Conservation (phyloP, 2,888 invertebrate genomes). For the Oxytorus armatus region DNA sequence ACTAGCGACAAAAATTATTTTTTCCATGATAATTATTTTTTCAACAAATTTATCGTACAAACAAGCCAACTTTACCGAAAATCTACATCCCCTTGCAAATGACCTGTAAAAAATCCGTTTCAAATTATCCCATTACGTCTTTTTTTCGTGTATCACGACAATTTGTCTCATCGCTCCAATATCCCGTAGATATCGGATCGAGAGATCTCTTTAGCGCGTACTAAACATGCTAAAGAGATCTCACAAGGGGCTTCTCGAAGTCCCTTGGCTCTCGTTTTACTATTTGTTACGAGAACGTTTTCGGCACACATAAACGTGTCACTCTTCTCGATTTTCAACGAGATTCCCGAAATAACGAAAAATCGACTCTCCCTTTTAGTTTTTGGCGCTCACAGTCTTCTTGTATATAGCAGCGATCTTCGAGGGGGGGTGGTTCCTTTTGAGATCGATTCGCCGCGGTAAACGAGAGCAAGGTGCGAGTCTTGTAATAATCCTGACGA, state of each 20-base stretch:
- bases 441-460: constrained; percentile 45
- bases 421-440: constrained; percentile 50
- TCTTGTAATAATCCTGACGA: constrained; percentile 52
- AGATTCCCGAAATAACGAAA: not conserved
- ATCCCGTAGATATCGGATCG: too few relatives aligned
- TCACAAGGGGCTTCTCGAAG: constrained; percentile 7
- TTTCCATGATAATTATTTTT: too few relatives aligned
- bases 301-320: not conserved
- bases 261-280: constrained; percentile 7
- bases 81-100: too few relatives aligned
- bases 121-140: too few relatives aligned
- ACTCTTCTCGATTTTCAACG: constrained; percentile 12
- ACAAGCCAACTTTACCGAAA: too few relatives aligned
- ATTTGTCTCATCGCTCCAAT: too few relatives aligned
- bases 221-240: constrained; percentile 43
- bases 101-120: too few relatives aligned
- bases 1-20: too few relatives aligned
- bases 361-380: constrained; percentile 5
- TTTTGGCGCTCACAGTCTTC: constrained; percentile 15
- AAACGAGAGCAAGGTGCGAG: constrained; percentile 63
- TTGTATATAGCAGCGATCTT: constrained; percentile 48
- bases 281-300: too few relatives aligned
- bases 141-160: too few relatives aligned
- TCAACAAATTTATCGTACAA: too few relatives aligned
- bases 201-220: too few relatives aligned